Conservation (phyloP, 2,888 invertebrate species). For the Rambutsinella grinnellia region DNA sequence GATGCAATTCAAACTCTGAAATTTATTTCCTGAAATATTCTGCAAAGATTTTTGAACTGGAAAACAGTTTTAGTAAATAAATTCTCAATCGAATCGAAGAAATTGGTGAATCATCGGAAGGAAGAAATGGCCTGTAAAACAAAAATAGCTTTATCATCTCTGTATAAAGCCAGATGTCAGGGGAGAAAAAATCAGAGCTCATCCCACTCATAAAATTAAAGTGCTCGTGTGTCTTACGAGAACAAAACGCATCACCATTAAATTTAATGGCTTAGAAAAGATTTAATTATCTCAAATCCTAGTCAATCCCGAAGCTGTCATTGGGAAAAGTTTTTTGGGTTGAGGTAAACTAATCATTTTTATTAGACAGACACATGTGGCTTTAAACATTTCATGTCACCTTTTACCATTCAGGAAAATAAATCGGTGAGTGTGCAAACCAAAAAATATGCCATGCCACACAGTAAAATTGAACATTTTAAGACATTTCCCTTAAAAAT, state of each 20-base stretch:
- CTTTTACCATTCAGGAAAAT: not conserved
- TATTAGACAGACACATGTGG: conserved; percentile 36
- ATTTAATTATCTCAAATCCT: conserved; percentile 53
- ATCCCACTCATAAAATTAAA: conserved; percentile 41
- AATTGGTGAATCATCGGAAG: not conserved
- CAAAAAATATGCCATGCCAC: conserved; percentile 3
- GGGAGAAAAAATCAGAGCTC: conserved; percentile 14
- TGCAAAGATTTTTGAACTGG: too few species aligned
- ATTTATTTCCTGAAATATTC: too few species aligned
- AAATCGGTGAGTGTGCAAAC: not conserved
- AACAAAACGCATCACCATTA: conserved; percentile 41
- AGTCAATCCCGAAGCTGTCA: not conserved
- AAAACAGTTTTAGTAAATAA: not conserved
- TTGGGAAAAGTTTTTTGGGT: not conserved
- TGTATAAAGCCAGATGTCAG: conserved; percentile 34
- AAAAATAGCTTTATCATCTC: too few species aligned
- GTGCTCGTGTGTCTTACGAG: conserved; percentile 1
- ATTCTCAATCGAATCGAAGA: not conserved
- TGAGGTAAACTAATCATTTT: conserved; percentile 2
- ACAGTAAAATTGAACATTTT: too few species aligned
- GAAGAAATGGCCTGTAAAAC: too few species aligned
- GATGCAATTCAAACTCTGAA: too few species aligned
- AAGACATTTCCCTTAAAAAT: too few species aligned
- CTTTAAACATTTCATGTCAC: not conserved
- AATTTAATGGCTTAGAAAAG: conserved; percentile 28